Base-by-base conservation (phyloP, 2,113 vertebrate species). In the Propithecus coquereli region DNA sequence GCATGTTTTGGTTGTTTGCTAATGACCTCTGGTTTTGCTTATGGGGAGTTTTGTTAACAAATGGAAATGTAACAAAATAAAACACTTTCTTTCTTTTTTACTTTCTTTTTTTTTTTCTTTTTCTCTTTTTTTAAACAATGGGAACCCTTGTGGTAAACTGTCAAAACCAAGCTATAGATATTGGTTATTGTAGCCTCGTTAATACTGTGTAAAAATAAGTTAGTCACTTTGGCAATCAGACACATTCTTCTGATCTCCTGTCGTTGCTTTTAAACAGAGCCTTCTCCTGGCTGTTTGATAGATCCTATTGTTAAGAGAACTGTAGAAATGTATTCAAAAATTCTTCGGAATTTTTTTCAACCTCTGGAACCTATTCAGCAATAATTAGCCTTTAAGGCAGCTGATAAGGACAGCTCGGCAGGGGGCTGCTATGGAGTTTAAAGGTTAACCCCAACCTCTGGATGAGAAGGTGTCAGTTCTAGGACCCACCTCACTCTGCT, bases 21-120 rank as follows among this genome's bases (percentile, higher is more conserved):
- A 98, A 97, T 96, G 96, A 94, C 80, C 96, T 97, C 95, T 54
- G 95, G 98, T 89, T 97, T 97, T 96, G 95, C 95, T 98, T 97
- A 95, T 94, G 83, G 97, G 82, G 94, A 14, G 5, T 92, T 97
- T 97, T 0, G 1, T 92, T 96, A 97, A 97, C 94, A 98, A 97
- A 79, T 95, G 85, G 92, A 95, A 94, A 96, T 84, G 61, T 83
- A 97, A 25, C 85, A 94, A 97, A 97, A 98, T 94, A 97, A 97
- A 98, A 82, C 47, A 92, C 71, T 94, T 91, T 89, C 61, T 88
- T 95, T 80, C 61, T 88, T 95, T 80, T 65, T 0, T 92, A 50
- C 87, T 92, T 94, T 81, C 54, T 86, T 59, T 84, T 65, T 61
- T 54, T 2, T 2, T 3, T 5, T 7, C 0, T 45, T 77, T 52